Percentiles rank a stretch among this genome's conserved stretches.
Evolutionary conservation across 1,140 invertebrate genomes (phyloP).

Genomic region (Arctopsyche grandis): DNA sequence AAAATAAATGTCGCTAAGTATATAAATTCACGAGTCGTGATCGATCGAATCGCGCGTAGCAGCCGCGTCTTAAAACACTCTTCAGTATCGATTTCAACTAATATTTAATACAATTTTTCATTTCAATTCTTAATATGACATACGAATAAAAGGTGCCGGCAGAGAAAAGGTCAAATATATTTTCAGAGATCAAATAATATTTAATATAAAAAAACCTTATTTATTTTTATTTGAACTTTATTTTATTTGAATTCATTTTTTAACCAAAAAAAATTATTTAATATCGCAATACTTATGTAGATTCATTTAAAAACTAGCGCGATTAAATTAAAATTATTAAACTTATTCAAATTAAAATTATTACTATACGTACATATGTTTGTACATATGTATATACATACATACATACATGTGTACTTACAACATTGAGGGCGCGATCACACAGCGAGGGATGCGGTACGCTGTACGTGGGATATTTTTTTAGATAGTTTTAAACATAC

Average conservation of each 20-base stretch:
- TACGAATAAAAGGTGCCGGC: not conserved
- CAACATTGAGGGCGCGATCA: too few relatives aligned
- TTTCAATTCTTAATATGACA: not conserved
- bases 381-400: not conserved
- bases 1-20: slow-evolving; percentile 18
- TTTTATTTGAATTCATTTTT: not conserved
- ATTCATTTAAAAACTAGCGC: too few relatives aligned
- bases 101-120: not conserved
- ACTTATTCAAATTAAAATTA: too few relatives aligned
- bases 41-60: not conserved
- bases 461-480: too few relatives aligned
- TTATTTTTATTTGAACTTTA: not conserved
- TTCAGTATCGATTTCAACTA: not conserved
- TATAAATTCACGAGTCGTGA: not conserved
- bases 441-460: too few relatives aligned
- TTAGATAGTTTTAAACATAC: too few relatives aligned
- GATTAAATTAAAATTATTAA: too few relatives aligned
- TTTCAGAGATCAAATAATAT: not conserved
- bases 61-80: not conserved
- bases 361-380: not conserved
- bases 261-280: not conserved
- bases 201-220: not conserved
- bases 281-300: too few relatives aligned
- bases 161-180: slow-evolving; percentile 8
- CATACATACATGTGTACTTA: not conserved